Evolutionary conservation across 1,140 invertebrate genomes (phyloP).

Genomic region (Drosophila mauritiana): DNA sequence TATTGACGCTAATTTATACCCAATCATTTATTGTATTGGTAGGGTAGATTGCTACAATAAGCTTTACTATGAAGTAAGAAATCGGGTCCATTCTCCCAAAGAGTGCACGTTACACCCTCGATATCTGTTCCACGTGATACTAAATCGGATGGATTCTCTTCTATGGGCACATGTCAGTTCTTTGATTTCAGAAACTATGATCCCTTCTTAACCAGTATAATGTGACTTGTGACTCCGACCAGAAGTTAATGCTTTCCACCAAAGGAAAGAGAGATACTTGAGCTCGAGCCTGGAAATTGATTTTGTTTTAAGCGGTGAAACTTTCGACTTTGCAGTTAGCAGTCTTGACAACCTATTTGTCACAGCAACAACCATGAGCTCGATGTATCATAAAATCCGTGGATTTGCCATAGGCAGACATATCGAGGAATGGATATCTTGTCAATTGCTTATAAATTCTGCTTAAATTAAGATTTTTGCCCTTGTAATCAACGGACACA

Average conservation of each 20-base stretch:
- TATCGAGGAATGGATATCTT: not conserved
- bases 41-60: too few species aligned
- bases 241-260: not conserved
- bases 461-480: constrained; percentile 1
- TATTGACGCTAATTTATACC: too few species aligned
- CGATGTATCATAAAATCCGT: too few species aligned
- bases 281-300: constrained; percentile 5
- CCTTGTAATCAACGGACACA: constrained; percentile 2
- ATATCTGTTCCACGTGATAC: not conserved
- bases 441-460: not conserved
- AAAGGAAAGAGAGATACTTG: constrained; percentile 1
- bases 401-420: too few species aligned
- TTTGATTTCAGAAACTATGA: not conserved
- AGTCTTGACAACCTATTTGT: not conserved
- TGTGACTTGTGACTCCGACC: not conserved
- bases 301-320: constrained; percentile 7
- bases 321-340: not conserved
- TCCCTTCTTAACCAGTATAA: not conserved
- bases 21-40: too few species aligned
- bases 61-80: not conserved
- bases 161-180: constrained; percentile 12
- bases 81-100: not conserved
- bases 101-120: not conserved
- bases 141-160: constrained; percentile 25
- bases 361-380: constrained; percentile 1